Percentiles rank a stretch among this genome's conserved stretches.
Evolutionary conservation across 2,888 invertebrate genomes (phyloP).

Genomic region (Pheosia tremula): DNA sequence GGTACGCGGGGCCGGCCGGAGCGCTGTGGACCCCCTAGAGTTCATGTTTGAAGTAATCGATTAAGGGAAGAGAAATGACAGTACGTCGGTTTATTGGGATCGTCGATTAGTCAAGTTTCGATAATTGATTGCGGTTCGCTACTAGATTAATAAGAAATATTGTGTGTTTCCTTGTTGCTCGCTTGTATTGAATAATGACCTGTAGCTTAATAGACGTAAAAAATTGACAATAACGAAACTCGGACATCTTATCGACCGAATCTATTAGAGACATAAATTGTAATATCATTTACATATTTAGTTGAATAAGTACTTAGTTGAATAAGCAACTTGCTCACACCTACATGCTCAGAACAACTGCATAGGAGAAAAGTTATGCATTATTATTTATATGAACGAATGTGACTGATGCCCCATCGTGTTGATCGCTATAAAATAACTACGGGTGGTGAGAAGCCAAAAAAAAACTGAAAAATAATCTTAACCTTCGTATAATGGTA

Average conservation of each 20-base stretch:
- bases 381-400: conserved; percentile 35
- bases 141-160: conserved; percentile 78
- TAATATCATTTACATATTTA: conserved; percentile 41
- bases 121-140: conserved; percentile 79
- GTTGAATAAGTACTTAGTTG: conserved; percentile 29
- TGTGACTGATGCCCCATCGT: conserved; percentile 18
- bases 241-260: conserved; percentile 33
- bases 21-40: conserved; percentile 76
- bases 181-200: conserved; percentile 54
- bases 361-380: conserved; percentile 30
- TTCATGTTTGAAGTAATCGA: conserved; percentile 80
- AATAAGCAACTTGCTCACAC: conserved; percentile 32
- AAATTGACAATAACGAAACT: conserved; percentile 38
- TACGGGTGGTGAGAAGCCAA: too few relatives aligned
- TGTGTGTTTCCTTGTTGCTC: conserved; percentile 58
- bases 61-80: conserved; percentile 83
- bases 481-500: too few relatives aligned
- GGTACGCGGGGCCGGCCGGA: conserved; percentile 55
- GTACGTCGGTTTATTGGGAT: conserved; percentile 75
- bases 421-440: conserved; percentile 11
- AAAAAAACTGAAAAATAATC: too few relatives aligned
- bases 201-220: conserved; percentile 37
- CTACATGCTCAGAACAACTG: conserved; percentile 31
- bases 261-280: conserved; percentile 34
- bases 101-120: conserved; percentile 79